Conservation (phyloP, 1,140 invertebrate species). For the Riptortus pedestris region DNA sequence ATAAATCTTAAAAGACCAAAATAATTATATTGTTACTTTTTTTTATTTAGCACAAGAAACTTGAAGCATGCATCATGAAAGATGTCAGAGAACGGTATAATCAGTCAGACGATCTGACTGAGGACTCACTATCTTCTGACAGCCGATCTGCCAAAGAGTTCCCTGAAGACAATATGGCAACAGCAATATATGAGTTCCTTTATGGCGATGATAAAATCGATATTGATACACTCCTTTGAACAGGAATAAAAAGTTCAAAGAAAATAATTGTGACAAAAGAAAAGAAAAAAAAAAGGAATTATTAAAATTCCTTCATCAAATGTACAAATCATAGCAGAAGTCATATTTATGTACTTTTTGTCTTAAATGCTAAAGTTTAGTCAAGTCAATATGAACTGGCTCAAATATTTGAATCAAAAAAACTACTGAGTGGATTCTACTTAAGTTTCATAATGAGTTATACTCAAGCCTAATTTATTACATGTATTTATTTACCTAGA, state of each 20-base stretch:
- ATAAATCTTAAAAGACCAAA: no score
- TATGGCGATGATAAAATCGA: constrained; percentile 25
- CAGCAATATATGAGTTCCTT: constrained; percentile 27
- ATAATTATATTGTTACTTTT: no score
- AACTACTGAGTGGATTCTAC: no score
- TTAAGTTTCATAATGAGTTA: no score
- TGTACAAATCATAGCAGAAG: no score
- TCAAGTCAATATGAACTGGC: no score
- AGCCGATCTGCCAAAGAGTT: constrained; percentile 21
- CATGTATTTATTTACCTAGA: not conserved
- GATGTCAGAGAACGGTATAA: constrained; percentile 49
- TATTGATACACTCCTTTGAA: constrained; percentile 24
- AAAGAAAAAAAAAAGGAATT: no score
- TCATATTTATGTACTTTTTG: no score
- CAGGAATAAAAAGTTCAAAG: no score
- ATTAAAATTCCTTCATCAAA: not conserved
- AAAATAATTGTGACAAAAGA: not conserved
- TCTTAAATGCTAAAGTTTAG: no score
- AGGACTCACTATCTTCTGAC: constrained; percentile 37
- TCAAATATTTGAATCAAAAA: no score
- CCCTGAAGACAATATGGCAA: constrained; percentile 24
- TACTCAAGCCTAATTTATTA: not conserved
- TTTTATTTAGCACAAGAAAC: constrained; percentile 46
- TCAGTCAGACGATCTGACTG: constrained; percentile 41
- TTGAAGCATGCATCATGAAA: constrained; percentile 57